Conservation (phyloP, 2,113 vertebrate species). For the Chloebia gouldiae region DNA sequence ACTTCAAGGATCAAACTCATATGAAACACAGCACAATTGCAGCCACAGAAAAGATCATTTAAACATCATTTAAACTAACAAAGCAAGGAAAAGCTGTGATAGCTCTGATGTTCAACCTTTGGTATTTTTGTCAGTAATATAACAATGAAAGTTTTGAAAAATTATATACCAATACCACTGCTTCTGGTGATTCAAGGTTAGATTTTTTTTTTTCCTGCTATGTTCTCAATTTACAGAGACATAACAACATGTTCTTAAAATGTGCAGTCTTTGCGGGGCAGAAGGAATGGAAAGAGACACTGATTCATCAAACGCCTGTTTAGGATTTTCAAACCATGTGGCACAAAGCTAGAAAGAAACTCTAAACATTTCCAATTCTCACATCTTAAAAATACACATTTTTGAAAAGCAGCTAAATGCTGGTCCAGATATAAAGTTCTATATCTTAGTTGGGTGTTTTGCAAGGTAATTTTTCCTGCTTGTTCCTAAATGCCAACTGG, state of each 20-base stretch:
- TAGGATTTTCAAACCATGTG: constrained; percentile 24
- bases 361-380: background rate
- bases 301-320: constrained; percentile 35
- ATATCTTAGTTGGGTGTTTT: background rate
- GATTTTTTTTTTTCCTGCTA: background rate
- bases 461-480: background rate
- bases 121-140: background rate
- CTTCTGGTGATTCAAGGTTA: background rate
- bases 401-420: background rate
- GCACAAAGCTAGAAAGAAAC: constrained; percentile 21
- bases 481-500: background rate
- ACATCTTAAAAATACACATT: background rate
- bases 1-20: background rate
- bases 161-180: background rate
- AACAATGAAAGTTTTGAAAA: background rate
- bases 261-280: constrained; percentile 1
- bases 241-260: constrained; percentile 31
- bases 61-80: background rate
- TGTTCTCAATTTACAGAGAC: constrained; percentile 26
- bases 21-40: background rate
- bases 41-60: background rate
- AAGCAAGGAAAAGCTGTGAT: background rate
- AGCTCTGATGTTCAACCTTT: background rate
- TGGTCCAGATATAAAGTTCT: background rate
- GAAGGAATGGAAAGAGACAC: constrained; percentile 21